Percentiles rank a stretch among this genome's conserved stretches.
These are phyloP conservation scores for Semicossyphus pulcher DNA, from an alignment of 2,113 vertebrate genomes.

Conservation along the genomic window DNA sequence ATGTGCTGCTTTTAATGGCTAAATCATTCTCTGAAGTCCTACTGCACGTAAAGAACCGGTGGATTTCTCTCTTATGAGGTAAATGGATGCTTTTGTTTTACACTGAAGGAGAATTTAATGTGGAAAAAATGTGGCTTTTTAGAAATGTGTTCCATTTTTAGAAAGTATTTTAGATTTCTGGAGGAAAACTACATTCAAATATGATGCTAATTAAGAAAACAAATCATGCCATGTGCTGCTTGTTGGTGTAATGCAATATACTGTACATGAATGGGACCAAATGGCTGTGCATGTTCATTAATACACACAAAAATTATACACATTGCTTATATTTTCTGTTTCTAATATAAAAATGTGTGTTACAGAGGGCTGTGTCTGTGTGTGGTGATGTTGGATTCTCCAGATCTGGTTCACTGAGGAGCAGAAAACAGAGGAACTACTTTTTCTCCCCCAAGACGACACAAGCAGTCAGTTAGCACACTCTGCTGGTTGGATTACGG, in stretches of 20 bases:
- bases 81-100: constrained; percentile 32
- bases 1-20: constrained; percentile 4
- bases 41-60: background rate
- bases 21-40: background rate
- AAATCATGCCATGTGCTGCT: background rate
- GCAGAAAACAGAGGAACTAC: too few relatives aligned
- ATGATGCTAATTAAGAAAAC: background rate
- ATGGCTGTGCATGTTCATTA: too few relatives aligned
- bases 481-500: constrained; percentile 28
- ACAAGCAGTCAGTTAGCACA: constrained; percentile 11
- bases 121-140: background rate
- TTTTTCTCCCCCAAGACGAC: background rate
- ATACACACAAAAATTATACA: background rate
- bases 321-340: background rate
- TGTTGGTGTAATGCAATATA: background rate
- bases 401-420: too few relatives aligned
- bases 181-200: background rate
- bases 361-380: constrained; percentile 5
- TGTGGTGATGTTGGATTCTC: background rate
- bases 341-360: background rate
- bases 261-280: too few relatives aligned
- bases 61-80: constrained; percentile 46
- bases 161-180: background rate
- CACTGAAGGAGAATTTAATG: too few relatives aligned
- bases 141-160: background rate